A percentile compares a stretch with the other conserved stretches of the same genome.
These are phyloP conservation scores for Phalacrocorax pelagicus DNA, from an alignment of 2,113 vertebrate genomes.

Conservation along the genomic window DNA sequence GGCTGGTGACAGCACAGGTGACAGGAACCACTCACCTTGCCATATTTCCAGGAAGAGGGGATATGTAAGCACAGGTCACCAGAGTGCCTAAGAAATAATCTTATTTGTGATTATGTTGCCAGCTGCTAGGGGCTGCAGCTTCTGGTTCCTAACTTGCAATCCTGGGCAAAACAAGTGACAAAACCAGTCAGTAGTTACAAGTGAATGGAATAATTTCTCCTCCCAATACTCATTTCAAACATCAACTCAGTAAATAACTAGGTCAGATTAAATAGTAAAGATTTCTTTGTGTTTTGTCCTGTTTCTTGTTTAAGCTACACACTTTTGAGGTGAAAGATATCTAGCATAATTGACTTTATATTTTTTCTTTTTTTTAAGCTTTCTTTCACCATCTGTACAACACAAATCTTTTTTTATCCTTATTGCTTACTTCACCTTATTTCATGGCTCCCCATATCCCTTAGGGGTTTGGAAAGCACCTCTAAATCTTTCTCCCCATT, in stretches of 20 bases:
- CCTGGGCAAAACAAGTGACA: background rate
- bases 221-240: background rate
- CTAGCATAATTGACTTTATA: background rate
- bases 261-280: background rate
- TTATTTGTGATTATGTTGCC: background rate
- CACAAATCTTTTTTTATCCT: background rate
- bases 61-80: background rate
- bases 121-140: background rate
- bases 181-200: background rate
- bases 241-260: background rate
- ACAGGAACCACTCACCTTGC: background rate
- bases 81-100: background rate
- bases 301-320: background rate
- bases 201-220: background rate
- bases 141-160: background rate
- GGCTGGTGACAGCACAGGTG: background rate
- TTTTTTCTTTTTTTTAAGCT: background rate
- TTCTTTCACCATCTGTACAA: background rate
- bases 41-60: background rate
- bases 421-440: background rate
- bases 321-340: background rate
- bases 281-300: background rate
- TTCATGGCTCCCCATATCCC: background rate
- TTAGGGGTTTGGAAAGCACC: background rate
- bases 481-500: background rate